These are phyloP conservation scores for Neocrepidodera transversa DNA, from an alignment of 2,888 invertebrate species.

Conservation along the genomic window DNA sequence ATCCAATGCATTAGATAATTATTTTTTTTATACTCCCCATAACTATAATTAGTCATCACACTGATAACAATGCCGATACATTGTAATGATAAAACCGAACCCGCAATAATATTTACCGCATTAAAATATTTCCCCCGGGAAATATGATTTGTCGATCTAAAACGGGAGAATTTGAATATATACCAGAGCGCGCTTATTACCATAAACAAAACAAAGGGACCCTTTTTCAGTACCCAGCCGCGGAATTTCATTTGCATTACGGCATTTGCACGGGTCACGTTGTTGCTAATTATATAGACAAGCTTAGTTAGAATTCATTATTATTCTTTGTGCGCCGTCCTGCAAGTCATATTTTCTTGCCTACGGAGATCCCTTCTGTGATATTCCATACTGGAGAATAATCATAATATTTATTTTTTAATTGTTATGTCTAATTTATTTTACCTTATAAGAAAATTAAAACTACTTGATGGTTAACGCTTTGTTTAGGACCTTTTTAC, in stretches of 20 bases:
- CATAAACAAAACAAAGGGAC: constrained; percentile 1
- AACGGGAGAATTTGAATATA: constrained; percentile 22
- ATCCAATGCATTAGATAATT: constrained; percentile 20
- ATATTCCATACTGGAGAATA: too few species aligned
- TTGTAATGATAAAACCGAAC: constrained; percentile 22
- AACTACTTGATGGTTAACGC: too few species aligned
- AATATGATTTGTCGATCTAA: constrained; percentile 39
- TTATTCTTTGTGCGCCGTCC: neutral
- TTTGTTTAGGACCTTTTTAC: too few species aligned
- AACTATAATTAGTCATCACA: constrained; percentile 13
- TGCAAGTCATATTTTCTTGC: too few species aligned
- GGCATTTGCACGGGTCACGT: neutral
- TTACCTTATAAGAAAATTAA: too few species aligned
- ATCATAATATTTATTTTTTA: too few species aligned
- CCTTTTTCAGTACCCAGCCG: neutral
- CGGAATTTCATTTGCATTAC: neutral
- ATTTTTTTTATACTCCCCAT: constrained; percentile 16
- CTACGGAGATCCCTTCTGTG: too few species aligned
- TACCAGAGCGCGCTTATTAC: neutral
- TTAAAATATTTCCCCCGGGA: constrained; percentile 42
- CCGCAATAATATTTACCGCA: constrained; percentile 32
- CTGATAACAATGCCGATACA: constrained; percentile 26
- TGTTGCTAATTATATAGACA: neutral
- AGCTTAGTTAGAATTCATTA: constrained; percentile 1
- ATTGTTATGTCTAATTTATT: too few species aligned